These are phyloP conservation scores for Heliconius ismenius DNA, from an alignment of 2,888 invertebrate species.

Conservation along the genomic window DNA sequence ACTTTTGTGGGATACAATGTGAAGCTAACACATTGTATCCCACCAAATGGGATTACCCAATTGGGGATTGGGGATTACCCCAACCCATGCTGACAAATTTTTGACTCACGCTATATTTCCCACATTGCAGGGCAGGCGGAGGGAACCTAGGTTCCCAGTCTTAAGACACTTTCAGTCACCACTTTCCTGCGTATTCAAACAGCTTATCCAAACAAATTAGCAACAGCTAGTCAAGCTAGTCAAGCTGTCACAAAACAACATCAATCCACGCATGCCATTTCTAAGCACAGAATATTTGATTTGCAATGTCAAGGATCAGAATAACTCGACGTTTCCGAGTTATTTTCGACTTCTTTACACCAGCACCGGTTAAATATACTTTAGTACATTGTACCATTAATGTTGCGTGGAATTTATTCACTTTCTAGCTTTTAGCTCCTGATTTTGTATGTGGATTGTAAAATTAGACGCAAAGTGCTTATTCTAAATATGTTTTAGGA, in stretches of 20 bases:
- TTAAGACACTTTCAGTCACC: not conserved
- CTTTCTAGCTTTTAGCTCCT: not conserved
- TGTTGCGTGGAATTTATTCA: conserved; percentile 31
- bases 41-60: too few species aligned
- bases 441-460: not conserved
- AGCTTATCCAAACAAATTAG: not conserved
- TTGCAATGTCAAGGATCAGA: conserved; percentile 33
- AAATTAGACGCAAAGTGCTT: not conserved
- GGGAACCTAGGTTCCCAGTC: not conserved
- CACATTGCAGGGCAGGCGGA: not conserved
- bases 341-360: conserved; percentile 21
- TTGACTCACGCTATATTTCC: not conserved
- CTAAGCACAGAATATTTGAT: not conserved
- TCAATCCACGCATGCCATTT: conserved; percentile 1
- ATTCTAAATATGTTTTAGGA: not conserved
- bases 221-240: not conserved
- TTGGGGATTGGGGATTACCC: too few species aligned
- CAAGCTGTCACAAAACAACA: not conserved
- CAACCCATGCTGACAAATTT: not conserved
- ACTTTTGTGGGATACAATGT: not conserved
- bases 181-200: not conserved
- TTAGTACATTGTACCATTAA: conserved; percentile 36
- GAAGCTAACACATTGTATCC: too few species aligned
- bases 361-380: conserved; percentile 22
- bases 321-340: conserved; percentile 31